Percentiles rank a stretch among this genome's conserved stretches.
Conservation (phyloP, 2,888 invertebrate genomes). For the Archaeoteleia sp. region DNA sequence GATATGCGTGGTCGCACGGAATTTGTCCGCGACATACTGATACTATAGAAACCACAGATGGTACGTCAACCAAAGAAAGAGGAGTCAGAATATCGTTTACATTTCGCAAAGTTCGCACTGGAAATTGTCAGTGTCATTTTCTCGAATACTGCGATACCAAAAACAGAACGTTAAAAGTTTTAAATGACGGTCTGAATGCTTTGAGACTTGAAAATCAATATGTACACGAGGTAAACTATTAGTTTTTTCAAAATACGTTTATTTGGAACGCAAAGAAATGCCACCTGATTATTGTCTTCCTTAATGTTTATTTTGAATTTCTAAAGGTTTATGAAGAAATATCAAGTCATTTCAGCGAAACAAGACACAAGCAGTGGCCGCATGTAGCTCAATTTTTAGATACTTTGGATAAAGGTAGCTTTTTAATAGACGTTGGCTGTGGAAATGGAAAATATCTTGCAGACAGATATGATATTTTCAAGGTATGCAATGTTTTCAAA, state of each 20-base stretch:
- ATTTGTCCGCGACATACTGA: constrained; percentile 91
- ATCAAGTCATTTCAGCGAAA: constrained; percentile 95
- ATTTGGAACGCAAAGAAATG: too few species aligned
- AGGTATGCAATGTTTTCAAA: too few species aligned
- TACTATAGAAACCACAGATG: constrained; percentile 78
- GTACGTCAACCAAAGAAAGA: constrained; percentile 78
- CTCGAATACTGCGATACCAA: constrained; percentile 82
- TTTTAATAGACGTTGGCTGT: constrained; percentile 95
- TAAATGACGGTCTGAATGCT: constrained; percentile 77
- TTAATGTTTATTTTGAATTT: constrained; percentile 12
- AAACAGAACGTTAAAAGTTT: constrained; percentile 15
- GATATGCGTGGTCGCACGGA: constrained; percentile 91
- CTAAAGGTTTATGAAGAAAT: constrained; percentile 93
- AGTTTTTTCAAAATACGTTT: too few species aligned
- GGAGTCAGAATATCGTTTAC: constrained; percentile 88
- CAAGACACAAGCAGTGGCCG: constrained; percentile 96
- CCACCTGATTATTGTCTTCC: constrained; percentile 6
- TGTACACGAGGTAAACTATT: constrained; percentile 81
- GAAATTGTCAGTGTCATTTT: constrained; percentile 81
- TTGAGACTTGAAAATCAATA: constrained; percentile 82
- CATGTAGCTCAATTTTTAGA: constrained; percentile 87
- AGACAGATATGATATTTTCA: constrained; percentile 58
- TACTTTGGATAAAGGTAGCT: constrained; percentile 80
- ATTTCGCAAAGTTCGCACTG: constrained; percentile 81
- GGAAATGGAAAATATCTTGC: constrained; percentile 98